phyloP scores from a whole-genome alignment of 2,113 vertebrate genomes.

The Syrrhaptes paradoxus region DNA sequence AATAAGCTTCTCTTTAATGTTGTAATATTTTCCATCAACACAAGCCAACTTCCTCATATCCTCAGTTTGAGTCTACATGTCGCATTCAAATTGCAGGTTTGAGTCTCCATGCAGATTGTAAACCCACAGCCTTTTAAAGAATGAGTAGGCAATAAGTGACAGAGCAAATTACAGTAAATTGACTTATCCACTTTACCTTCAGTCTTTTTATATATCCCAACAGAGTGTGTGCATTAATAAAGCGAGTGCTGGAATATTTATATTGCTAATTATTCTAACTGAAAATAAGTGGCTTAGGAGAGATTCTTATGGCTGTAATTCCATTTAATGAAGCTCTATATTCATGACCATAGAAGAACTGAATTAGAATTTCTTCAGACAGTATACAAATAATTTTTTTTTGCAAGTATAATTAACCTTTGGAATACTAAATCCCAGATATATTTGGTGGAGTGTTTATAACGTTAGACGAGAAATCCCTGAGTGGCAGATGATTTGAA shows the following conservation, averaged over 20 bases:
- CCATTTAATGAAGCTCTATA: neutral
- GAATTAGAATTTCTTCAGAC: neutral
- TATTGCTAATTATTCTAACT: neutral
- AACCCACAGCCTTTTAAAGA: neutral
- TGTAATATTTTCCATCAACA: neutral
- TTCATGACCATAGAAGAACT: neutral
- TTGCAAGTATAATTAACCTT: neutral
- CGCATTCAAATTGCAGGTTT: neutral
- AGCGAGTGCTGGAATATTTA: neutral
- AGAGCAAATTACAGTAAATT: constrained; percentile 5
- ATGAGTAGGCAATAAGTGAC: neutral
- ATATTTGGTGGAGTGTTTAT: neutral
- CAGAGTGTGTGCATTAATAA: neutral
- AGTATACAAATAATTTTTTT: neutral
- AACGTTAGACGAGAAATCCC: neutral
- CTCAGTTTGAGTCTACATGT: neutral
- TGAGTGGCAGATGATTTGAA: neutral
- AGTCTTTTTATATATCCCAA: neutral
- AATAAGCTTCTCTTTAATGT: neutral
- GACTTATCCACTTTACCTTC: neutral
- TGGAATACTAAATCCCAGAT: neutral
- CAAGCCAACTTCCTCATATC: neutral
- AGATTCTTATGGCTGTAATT: neutral
- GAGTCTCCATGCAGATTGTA: neutral
- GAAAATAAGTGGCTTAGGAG: neutral